Percentiles rank a stretch among this genome's conserved stretches.
Conservation (phyloP, 2,113 vertebrate genomes). For the Pitta sordida region DNA sequence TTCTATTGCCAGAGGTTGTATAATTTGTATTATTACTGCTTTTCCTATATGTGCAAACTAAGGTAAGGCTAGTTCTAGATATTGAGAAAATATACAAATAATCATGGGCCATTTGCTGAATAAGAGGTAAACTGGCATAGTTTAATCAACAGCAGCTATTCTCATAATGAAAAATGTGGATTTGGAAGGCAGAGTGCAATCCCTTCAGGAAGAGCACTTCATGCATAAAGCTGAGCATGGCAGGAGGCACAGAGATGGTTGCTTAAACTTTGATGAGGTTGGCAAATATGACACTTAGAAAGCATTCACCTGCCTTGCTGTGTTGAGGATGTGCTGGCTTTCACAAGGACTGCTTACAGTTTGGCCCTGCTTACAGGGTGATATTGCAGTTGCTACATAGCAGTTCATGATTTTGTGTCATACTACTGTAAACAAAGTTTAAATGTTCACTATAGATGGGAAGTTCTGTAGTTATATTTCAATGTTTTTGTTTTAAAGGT, state of each 20-base stretch:
- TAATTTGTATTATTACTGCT: background rate
- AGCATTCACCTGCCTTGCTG: background rate
- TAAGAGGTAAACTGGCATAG: background rate
- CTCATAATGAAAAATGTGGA: background rate
- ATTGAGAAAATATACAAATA: background rate
- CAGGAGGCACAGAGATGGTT: background rate
- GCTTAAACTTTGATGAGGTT: background rate
- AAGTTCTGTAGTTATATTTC: background rate
- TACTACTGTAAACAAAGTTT: background rate
- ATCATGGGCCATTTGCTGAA: background rate
- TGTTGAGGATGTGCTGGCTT: background rate
- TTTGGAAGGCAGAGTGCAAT: background rate
- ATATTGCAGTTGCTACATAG: background rate
- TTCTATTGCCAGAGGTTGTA: background rate
- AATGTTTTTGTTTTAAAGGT: background rate
- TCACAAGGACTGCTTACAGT: background rate
- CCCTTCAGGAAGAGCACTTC: background rate
- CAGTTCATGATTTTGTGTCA: background rate
- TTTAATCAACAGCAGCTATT: background rate
- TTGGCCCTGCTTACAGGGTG: background rate
- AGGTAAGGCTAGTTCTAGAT: background rate
- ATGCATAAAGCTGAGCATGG: background rate
- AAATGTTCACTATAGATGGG: background rate
- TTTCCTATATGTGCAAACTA: background rate
- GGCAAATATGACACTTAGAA: background rate